Percentiles rank a stretch among this genome's conserved stretches.
These are phyloP conservation scores for Athalia cordata DNA, from an alignment of 2,888 invertebrate species.

Conservation along the genomic window DNA sequence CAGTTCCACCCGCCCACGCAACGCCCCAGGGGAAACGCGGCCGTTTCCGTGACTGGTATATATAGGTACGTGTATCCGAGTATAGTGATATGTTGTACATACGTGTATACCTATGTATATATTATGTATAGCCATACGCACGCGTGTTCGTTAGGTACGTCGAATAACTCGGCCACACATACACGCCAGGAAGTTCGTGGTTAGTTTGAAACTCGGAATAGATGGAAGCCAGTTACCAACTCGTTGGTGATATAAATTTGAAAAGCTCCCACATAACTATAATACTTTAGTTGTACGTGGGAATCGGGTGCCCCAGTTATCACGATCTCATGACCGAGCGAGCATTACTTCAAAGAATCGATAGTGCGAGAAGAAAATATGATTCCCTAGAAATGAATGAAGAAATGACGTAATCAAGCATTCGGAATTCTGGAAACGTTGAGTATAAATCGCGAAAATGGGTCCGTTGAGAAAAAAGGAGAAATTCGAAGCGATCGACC, in stretches of 20 bases:
- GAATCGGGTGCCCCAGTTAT: not conserved
- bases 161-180: not conserved
- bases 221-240: constrained; percentile 21
- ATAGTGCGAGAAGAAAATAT: no score
- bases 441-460: no score
- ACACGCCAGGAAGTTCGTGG: constrained; percentile 18
- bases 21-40: constrained; percentile 24
- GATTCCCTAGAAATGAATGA: no score
- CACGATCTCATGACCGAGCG: no score
- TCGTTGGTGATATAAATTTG: constrained; percentile 34
- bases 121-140: not conserved
- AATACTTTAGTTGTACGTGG: constrained; percentile 7
- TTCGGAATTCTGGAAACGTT: no score
- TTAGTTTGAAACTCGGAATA: constrained; percentile 29
- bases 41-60: constrained; percentile 1
- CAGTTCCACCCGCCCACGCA: constrained; percentile 22
- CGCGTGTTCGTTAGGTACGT: not conserved
- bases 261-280: not conserved
- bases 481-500: no score
- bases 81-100: not conserved
- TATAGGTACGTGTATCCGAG: not conserved
- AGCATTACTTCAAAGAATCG: no score
- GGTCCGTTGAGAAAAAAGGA: no score
- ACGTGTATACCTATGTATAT: not conserved
- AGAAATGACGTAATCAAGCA: no score